phyloP scores from a whole-genome alignment of 2,797 vertebrate genomes.

The Smutsia temminckii region DNA sequence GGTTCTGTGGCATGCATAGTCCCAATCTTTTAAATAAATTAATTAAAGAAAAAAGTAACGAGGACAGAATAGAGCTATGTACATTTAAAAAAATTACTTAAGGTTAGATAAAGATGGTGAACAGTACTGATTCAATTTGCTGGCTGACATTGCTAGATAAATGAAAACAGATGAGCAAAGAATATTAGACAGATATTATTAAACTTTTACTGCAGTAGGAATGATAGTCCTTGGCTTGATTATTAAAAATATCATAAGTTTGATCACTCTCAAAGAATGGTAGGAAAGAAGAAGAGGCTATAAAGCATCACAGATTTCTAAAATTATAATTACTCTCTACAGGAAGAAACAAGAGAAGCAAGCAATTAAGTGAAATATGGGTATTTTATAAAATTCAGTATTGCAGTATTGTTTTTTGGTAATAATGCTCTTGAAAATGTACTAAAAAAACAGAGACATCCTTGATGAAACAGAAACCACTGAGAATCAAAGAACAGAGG shows the following conservation, averaged over 20 bases:
- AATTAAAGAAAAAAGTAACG: neutral
- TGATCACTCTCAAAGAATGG: neutral
- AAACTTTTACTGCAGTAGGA: neutral
- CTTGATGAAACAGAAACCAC: neutral
- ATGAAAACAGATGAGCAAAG: slow-evolving; percentile 19
- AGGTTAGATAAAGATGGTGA: slow-evolving; percentile 33
- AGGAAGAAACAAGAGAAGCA: neutral
- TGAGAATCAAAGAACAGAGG: neutral
- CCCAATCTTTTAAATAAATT: neutral
- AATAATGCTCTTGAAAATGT: neutral
- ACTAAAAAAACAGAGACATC: slow-evolving; percentile 1
- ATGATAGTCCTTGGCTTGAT: neutral
- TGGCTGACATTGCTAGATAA: slow-evolving; percentile 14
- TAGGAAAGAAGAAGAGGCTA: neutral
- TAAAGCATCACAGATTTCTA: neutral
- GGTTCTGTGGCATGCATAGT: neutral
- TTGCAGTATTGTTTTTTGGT: neutral
- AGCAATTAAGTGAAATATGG: neutral
- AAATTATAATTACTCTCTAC: neutral
- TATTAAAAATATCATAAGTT: slow-evolving; percentile 44
- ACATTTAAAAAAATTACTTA: neutral
- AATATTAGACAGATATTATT: neutral
- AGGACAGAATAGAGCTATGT: neutral
- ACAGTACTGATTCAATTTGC: neutral
- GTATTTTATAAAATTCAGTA: neutral